Evolutionary conservation across 1,140 invertebrate species (phyloP), one percentile per base, ranked within the genome.

Genomic region (Spodoptera frugiperda): DNA sequence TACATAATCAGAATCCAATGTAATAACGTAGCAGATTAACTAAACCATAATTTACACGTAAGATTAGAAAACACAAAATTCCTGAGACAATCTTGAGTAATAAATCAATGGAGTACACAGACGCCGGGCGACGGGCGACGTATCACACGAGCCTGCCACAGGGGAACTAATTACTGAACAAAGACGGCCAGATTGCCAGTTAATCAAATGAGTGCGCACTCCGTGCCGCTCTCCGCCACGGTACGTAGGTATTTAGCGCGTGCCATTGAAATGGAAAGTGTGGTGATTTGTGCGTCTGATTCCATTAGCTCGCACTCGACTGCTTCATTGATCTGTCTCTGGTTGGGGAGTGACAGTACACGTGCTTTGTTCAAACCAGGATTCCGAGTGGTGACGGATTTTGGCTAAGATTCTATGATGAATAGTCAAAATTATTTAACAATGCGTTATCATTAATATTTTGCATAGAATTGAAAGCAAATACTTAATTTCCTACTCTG

Each of bases 101-200:
- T 59, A 59, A 59, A 59, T 59, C 55, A 59, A 59, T 59, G 25
- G 10, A 9, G 33, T 39, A 39, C 5, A 39, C 33, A 39, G 33
- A 10, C 6, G 9, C 5, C 33, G 33, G 14, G 55, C n/a, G 5
- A 59, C 12, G 25, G 25, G 54, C 55, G 25, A 59, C 55, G 21
- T 57, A 33, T 57, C 55, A 30, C 5, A 25, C 14, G 6, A 33
- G 15, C 51, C 54, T 17, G 57, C 33, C 59, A 63, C 59, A 63
- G 33, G 59, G 33, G 33, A 63, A 63, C 59, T 63, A 63, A 63
- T 63, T 63, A 63, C 15, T 19, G 59, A 63, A 63, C 59, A 63
- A 44, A 63, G 59, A 44, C 59, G n/a, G 8, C 15, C 30, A 33
- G 59, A 44, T 44, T 63, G 59, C 59, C 59, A 63, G 33, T 44